Evolutionary conservation across 2,888 invertebrate genomes (phyloP).

Genomic region (Girardia tigrina): DNA sequence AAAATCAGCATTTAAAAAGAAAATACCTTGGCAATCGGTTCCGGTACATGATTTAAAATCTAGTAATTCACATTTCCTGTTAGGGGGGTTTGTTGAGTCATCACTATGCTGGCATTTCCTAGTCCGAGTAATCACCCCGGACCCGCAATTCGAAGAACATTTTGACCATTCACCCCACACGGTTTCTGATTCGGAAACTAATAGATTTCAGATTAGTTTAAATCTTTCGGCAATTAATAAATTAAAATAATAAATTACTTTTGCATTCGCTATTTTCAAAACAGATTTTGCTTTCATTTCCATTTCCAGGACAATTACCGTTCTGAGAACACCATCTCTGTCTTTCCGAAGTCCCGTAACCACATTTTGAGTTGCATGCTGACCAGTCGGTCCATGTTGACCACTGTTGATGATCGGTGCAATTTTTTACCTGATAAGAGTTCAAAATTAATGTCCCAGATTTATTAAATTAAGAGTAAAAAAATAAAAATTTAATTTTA

Average conservation of each 20-base stretch:
- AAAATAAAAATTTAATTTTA: no score
- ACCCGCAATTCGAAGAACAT: not conserved
- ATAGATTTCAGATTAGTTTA: no score
- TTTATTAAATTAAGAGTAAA: no score
- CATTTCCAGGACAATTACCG: not conserved
- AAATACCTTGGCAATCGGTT: not conserved
- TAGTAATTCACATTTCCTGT: not conserved
- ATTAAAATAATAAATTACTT: not conserved
- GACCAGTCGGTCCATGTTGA: not conserved
- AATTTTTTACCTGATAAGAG: not conserved
- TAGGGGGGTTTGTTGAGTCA: not conserved
- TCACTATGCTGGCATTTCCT: not conserved
- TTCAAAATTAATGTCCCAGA: no score
- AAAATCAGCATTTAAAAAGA: not conserved
- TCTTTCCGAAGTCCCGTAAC: not conserved
- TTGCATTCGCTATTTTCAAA: not conserved
- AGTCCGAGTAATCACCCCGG: not conserved
- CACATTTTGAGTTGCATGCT: not conserved
- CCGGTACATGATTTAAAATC: not conserved
- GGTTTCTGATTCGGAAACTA: not conserved
- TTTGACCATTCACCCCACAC: not conserved
- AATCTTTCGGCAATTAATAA: not conserved
- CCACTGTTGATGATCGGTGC: not conserved
- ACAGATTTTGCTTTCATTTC: not conserved
- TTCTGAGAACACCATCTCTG: not conserved